Conservation (phyloP, 2,113 vertebrate species). For the Eulemur macaco region DNA sequence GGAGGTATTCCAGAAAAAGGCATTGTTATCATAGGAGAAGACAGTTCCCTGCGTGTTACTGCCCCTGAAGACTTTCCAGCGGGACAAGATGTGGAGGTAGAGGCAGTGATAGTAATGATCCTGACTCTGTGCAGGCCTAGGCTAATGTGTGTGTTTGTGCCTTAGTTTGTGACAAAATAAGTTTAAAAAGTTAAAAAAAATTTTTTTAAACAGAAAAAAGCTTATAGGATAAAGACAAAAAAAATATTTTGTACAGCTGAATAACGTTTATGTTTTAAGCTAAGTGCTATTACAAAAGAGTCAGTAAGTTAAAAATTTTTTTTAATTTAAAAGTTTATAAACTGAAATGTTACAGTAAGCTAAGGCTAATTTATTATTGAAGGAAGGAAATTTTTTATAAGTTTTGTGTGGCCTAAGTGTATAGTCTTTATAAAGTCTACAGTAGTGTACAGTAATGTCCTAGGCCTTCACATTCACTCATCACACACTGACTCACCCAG, state of each 20-base stretch:
- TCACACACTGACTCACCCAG: not conserved
- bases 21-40: not conserved
- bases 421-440: not conserved
- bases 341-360: not conserved
- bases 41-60: not conserved
- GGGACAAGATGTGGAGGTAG: not conserved
- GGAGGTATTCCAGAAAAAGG: not conserved
- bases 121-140: not conserved
- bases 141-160: not conserved
- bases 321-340: not conserved
- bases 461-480: not conserved
- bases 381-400: not conserved
- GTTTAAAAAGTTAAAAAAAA: not conserved
- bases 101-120: not conserved
- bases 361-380: not conserved
- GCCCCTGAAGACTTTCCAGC: not conserved
- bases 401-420: not conserved
- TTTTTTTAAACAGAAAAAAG: not conserved
- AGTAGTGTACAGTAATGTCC: not conserved
- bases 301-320: not conserved
- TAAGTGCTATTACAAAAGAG: not conserved
- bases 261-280: not conserved
- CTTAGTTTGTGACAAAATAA: not conserved
- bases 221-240: not conserved
- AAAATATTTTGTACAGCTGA: not conserved